Conservation (phyloP, 2,797 vertebrate genomes). For the Chloroceryle amazona region DNA sequence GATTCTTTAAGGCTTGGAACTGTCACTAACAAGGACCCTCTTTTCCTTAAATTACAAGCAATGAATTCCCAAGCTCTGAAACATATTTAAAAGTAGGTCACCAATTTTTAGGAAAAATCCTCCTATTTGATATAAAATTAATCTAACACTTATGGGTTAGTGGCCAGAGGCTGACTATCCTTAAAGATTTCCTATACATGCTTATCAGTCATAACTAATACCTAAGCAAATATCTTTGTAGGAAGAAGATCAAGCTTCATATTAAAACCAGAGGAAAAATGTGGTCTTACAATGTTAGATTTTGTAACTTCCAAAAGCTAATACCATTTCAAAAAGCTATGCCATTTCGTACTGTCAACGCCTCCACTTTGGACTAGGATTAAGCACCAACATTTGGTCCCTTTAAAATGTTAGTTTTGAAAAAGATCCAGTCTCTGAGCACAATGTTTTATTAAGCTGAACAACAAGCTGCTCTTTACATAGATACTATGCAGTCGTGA, state of each 20-base stretch:
- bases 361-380: not conserved
- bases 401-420: not conserved
- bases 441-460: not conserved
- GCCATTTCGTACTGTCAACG: not conserved
- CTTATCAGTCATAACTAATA: not conserved
- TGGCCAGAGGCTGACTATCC: not conserved
- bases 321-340: too few relatives aligned
- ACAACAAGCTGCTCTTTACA: constrained; percentile 17
- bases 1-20: constrained; percentile 90
- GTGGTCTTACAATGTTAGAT: not conserved
- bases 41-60: constrained; percentile 84
- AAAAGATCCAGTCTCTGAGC: not conserved
- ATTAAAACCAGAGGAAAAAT: not conserved
- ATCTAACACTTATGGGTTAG: not conserved
- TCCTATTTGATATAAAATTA: not conserved
- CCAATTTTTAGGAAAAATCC: not conserved
- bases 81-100: constrained; percentile 40
- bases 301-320: not conserved
- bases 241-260: not conserved
- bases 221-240: not conserved
- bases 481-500: not conserved
- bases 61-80: constrained; percentile 90
- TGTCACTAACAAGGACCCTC: constrained; percentile 88
- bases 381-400: not conserved
- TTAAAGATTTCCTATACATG: not conserved